Evolutionary conservation across 1,140 invertebrate genomes (phyloP), one percentile per base, ranked within the genome.

Genomic region (Heliconius nattereri): DNA sequence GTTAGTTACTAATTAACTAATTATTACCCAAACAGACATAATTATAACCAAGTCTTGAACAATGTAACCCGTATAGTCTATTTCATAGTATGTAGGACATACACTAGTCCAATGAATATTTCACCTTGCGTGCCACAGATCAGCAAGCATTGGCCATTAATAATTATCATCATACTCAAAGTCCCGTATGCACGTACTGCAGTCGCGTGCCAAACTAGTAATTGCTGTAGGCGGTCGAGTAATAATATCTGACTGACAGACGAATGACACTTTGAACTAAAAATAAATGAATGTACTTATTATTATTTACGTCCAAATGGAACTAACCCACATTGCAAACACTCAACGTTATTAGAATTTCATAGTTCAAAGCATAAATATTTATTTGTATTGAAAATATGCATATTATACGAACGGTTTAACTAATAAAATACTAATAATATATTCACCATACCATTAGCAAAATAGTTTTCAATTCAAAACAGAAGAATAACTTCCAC

Each of bases 221-320:
- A 76, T 76, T 71, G 66, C 75, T 49, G 40, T 77, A 72, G 66
- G 76, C 70, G 66, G 76, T 32, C 54, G 49, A 77, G 52, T 77
- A 77, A 52, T 76, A 76, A 76, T 71, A 77, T 13, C 76, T 45
- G 23, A 77, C 66, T 77, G 76, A 77, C 76, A 77, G 76, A 77
- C 76, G 60, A 77, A 77, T 77, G 66, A 77, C 76, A 77, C 70
- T 45, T 49, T 26, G 32, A 52, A 66, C 70, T 77, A 77, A 45
- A 77, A 71, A 77, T 77, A 77, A 66, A 77, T 37, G 40, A 35
- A 29, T 71, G 49, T 77, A 40, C 40, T 16, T 45, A 45, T 45
- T 19, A 72, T 71, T 77, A 77, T 77, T 77, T 71, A 71, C 45
- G 70, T 77, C 70, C n/a, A 35, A 49, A 77, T 72, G 29, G 7